Evolutionary conservation across 1,140 invertebrate genomes (phyloP).

Genomic region (Hycleus phaleratus): DNA sequence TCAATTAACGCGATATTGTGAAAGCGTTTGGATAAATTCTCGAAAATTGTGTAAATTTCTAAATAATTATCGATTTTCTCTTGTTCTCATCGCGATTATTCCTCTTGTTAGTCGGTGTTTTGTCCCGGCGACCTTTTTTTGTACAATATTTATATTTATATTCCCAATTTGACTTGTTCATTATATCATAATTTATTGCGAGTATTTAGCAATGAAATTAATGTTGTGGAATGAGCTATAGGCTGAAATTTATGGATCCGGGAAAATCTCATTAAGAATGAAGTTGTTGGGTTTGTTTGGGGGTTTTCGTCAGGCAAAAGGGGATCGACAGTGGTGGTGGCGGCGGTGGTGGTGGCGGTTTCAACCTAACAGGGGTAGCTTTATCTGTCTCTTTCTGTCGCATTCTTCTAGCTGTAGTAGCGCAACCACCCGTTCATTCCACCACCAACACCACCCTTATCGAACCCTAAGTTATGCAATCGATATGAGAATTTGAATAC

Average conservation of each 20-base stretch:
- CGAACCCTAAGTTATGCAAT: conserved; percentile 19
- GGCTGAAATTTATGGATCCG: conserved; percentile 43
- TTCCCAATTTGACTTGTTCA: conserved; percentile 38
- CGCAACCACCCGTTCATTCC: background rate
- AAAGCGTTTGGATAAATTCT: background rate
- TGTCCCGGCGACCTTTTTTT: conserved; percentile 23
- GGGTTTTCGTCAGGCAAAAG: conserved; percentile 5
- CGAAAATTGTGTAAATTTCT: background rate
- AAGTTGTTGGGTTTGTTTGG: conserved; percentile 40
- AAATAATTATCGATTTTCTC: background rate
- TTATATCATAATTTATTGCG: conserved; percentile 42
- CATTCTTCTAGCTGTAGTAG: background rate
- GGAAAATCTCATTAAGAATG: conserved; percentile 44
- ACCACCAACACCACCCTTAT: background rate
- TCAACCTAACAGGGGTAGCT: background rate
- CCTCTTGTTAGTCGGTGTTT: no score
- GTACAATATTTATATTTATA: conserved; percentile 37
- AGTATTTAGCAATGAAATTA: conserved; percentile 43
- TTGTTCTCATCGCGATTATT: background rate
- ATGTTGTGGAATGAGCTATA: conserved; percentile 42
- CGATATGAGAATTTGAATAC: conserved; percentile 25
- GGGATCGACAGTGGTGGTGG: conserved; percentile 3
- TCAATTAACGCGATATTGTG: no score
- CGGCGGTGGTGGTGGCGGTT: conserved; percentile 1
- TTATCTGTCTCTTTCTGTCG: no score